Conservation (phyloP, 2,888 invertebrate genomes). For the Dicycla oo region DNA sequence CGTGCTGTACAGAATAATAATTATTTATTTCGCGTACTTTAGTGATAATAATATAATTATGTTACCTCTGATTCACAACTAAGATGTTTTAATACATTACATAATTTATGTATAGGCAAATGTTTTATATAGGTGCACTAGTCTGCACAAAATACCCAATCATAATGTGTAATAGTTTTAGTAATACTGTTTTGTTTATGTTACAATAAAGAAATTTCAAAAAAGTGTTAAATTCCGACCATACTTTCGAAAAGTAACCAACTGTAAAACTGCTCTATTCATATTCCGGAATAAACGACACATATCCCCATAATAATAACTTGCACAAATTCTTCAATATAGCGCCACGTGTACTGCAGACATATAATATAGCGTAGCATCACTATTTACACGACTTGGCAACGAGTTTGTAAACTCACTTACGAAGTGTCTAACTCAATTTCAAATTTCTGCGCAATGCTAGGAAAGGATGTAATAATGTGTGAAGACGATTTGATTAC, state of each 20-base stretch:
- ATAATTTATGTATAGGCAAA: no score
- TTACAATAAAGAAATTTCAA: no score
- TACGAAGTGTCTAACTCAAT: constrained; percentile 57
- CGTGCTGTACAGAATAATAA: no score
- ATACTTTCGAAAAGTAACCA: constrained; percentile 3
- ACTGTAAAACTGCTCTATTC: constrained; percentile 13
- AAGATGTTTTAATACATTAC: no score
- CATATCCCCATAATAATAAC: constrained; percentile 28
- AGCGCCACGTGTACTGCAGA: constrained; percentile 47
- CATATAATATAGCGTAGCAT: constrained; percentile 40
- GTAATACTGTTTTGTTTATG: no score
- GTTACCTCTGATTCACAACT: no score
- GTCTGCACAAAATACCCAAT: no score
- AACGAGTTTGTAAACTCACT: constrained; percentile 58
- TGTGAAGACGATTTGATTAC: constrained; percentile 36
- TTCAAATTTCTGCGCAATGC: constrained; percentile 16
- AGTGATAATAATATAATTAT: no score
- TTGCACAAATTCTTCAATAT: constrained; percentile 23
- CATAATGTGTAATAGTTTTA: no score
- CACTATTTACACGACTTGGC: constrained; percentile 54
- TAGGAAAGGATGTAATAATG: constrained; percentile 30
- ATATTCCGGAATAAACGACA: constrained; percentile 28
- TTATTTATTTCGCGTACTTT: no score
- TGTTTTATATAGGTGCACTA: no score
- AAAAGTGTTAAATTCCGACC: not conserved